A percentile compares a stretch with the other conserved stretches of the same genome.
phyloP scores from a whole-genome alignment of 2,113 vertebrate species.

The Bubo scandiacus region DNA sequence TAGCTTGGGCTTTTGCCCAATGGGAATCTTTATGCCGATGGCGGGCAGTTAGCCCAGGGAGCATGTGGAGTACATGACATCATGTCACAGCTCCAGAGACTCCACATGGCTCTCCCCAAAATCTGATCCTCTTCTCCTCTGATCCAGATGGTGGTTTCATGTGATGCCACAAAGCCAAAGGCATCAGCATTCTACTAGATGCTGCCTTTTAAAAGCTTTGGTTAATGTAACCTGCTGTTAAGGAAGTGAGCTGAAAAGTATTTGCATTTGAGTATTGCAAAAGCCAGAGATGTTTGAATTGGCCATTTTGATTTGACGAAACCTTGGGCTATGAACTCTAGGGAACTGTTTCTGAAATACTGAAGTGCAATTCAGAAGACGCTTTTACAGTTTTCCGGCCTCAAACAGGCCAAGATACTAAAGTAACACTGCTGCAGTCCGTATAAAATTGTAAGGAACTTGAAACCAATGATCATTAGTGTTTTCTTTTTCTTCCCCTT shows the following conservation, averaged over 20 bases:
- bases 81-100: neutral
- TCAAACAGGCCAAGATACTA: neutral
- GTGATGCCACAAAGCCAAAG: neutral
- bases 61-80: neutral
- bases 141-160: neutral
- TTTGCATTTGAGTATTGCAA: neutral
- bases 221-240: neutral
- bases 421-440: neutral
- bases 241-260: neutral
- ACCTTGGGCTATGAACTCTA: neutral
- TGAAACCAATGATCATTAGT: neutral
- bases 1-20: neutral
- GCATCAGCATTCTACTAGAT: neutral
- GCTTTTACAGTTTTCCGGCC: neutral
- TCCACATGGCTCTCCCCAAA: neutral
- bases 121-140: neutral
- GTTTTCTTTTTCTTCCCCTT: conserved; percentile 3
- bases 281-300: neutral
- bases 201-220: neutral
- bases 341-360: neutral
- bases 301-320: neutral
- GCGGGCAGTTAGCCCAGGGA: neutral
- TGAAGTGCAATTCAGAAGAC: neutral
- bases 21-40: neutral
- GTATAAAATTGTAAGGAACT: neutral